Base-by-base conservation (phyloP, 1,140 invertebrate genomes). In the Drosophila trapezifrons region DNA sequence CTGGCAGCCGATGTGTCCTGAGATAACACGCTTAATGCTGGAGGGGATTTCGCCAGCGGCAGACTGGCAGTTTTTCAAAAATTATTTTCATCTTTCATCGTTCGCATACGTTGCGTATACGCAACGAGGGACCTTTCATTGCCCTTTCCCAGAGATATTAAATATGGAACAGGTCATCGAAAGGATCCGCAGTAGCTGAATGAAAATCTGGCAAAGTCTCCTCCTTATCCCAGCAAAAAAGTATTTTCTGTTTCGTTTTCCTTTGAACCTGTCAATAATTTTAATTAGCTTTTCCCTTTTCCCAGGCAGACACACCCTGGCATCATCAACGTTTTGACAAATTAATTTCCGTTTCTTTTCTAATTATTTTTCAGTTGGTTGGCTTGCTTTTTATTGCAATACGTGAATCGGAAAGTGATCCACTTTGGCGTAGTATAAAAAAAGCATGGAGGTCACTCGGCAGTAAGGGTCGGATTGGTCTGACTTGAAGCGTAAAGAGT, bases 301-400 rank as follows among this genome's bases (percentile, higher is more conserved):
- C 49, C 51, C 29, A 8, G n/a, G 13, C 38, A 32, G 56, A 38
- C 38, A 15, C 12, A 38, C 38, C 32, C 10, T 18, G 47, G 27
- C 47, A 49, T 60, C 51, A 27, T 38, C 42, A 42, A 71, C 59
- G 74, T 57, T 67, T 70, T 81, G 78, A 86, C 82, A 86, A 86
- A 86, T 86, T 86, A 65, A 87, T 86, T 86, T 86, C 82, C 83
- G 82, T 57, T 64, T 58, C 60, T 32, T 67, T 55, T 38, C 46
- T 76, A 63, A 83, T 71, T 76, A 49, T 58, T 49, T 40, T 27
- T 37, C 43, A 38, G 54, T 38, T 32, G 52, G 29, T 42, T 64
- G 45, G 1, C 18, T 40, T 37, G 15, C 51, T 37, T 37, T 46
- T 22, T 17, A 27, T 22, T 37, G 17, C 37, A 5, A 52, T 25